Conservation (phyloP, 2,113 vertebrate species). For the Notarius quadriscutis region DNA sequence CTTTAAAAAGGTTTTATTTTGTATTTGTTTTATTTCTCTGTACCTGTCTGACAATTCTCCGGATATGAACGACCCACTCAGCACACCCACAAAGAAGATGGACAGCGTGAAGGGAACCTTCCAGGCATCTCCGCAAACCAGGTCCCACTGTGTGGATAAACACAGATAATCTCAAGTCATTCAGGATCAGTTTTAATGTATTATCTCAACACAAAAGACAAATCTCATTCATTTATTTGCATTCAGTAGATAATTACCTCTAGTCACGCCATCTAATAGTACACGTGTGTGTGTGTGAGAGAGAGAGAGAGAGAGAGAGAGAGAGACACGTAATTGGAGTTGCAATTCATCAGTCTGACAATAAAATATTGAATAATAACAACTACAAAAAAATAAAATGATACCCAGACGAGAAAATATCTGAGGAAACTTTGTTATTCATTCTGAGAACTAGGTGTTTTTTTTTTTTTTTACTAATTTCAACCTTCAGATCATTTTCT, state of each 20-base stretch:
- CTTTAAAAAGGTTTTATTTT: not conserved
- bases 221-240: not conserved
- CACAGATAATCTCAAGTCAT: not conserved
- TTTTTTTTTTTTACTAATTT: not conserved
- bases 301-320: no score
- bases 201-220: not conserved
- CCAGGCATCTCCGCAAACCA: slow-evolving; percentile 82
- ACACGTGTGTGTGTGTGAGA: not conserved
- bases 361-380: not conserved
- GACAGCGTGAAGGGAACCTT: slow-evolving; percentile 78
- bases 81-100: slow-evolving; percentile 78
- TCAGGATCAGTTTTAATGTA: not conserved
- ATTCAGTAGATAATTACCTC: not conserved
- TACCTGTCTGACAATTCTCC: slow-evolving; percentile 85
- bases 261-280: not conserved
- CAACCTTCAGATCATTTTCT: not conserved
- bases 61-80: slow-evolving; percentile 76
- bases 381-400: not conserved
- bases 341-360: not conserved
- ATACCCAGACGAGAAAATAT: not conserved
- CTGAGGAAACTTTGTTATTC: not conserved
- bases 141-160: slow-evolving; percentile 73
- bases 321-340: not conserved
- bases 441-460: not conserved
- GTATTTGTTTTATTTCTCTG: not conserved